Conservation (phyloP, 2,113 vertebrate genomes). For the Pleuronectes platessa region DNA sequence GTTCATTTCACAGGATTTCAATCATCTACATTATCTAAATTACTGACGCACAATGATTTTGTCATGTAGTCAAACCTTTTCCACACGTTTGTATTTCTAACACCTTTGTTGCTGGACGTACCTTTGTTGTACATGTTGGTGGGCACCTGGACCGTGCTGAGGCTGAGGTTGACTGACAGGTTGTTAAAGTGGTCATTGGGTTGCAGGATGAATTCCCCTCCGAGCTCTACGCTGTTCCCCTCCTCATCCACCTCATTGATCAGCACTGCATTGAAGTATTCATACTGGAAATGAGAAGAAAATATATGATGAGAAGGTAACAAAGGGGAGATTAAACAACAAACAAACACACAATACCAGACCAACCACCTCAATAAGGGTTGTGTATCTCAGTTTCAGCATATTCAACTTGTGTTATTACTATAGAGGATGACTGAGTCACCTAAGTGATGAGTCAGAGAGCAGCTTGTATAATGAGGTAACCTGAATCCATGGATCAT, state of each 20-base stretch:
- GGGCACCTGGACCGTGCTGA: slow-evolving; percentile 97
- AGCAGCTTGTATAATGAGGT: slow-evolving; percentile 35
- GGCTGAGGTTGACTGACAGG: slow-evolving; percentile 95
- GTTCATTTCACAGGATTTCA: background rate
- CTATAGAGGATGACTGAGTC: slow-evolving; percentile 28
- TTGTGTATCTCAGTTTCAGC: background rate
- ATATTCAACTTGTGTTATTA: slow-evolving; percentile 14
- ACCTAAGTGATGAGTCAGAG: slow-evolving; percentile 56
- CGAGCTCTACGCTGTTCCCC: slow-evolving; percentile 92
- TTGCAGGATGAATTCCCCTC: slow-evolving; percentile 94
- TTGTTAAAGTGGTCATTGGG: slow-evolving; percentile 99
- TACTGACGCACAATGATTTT: background rate
- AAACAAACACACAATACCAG: background rate
- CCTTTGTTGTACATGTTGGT: slow-evolving; percentile 99
- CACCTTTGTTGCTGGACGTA: slow-evolving; percentile 23
- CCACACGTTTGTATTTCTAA: background rate
- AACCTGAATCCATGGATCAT: slow-evolving; percentile 65
- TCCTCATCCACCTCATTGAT: slow-evolving; percentile 96
- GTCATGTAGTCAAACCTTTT: background rate
- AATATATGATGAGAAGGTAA: slow-evolving; percentile 23
- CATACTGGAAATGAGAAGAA: slow-evolving; percentile 86
- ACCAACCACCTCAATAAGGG: background rate
- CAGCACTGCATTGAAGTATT: slow-evolving; percentile 98
- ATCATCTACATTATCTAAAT: slow-evolving; percentile 5
- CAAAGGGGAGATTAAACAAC: slow-evolving; percentile 4